Evolutionary conservation across 2,888 invertebrate genomes (phyloP).

Genomic region (Drosophila austrosaltans): DNA sequence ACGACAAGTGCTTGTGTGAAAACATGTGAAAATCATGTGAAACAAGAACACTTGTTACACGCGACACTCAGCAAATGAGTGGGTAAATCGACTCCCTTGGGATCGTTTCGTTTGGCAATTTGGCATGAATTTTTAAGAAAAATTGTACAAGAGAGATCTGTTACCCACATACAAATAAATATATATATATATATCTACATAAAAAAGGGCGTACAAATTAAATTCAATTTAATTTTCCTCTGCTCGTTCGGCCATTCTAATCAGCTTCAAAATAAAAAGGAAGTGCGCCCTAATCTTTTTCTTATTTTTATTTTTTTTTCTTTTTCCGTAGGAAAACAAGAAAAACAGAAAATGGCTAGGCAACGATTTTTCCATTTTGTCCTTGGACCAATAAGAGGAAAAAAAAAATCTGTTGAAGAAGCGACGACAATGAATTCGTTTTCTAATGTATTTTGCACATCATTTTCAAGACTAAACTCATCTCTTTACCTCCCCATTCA

Average conservation of each 20-base stretch:
- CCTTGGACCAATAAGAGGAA: conserved; percentile 15
- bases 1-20: conserved; percentile 41
- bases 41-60: conserved; percentile 66
- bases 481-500: neutral
- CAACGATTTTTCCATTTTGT: conserved; percentile 12
- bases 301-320: too few species aligned
- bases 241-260: conserved; percentile 9
- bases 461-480: conserved; percentile 25
- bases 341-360: conserved; percentile 5
- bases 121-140: conserved; percentile 35
- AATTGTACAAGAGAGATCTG: neutral
- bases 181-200: neutral
- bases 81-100: conserved; percentile 51
- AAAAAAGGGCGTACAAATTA: conserved; percentile 49
- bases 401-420: conserved; percentile 2
- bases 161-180: neutral
- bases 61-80: conserved; percentile 18
- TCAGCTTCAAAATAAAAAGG: conserved; percentile 34
- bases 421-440: conserved; percentile 43
- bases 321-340: neutral
- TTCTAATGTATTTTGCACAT: conserved; percentile 54
- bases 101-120: conserved; percentile 64
- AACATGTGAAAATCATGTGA: conserved; percentile 20
- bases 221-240: conserved; percentile 59
- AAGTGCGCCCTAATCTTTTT: conserved; percentile 65